Base-by-base conservation (phyloP, 2,888 invertebrate species). In the Alsophila aescularia region DNA sequence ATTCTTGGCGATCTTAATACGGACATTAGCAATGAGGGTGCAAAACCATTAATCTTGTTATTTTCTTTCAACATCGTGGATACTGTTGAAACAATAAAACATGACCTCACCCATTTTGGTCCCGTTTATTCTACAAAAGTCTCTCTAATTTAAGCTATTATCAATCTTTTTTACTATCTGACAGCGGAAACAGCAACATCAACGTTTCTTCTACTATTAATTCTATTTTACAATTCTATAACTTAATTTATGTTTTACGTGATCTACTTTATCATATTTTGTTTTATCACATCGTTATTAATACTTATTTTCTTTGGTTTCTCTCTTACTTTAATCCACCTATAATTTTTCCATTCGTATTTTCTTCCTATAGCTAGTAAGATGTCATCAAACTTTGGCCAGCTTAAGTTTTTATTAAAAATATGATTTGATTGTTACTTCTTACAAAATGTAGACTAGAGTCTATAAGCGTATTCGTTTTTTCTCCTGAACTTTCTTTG, bases 301-400 rank as follows among this genome's bases (percentile, higher is more conserved):
- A 57, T 59, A 3, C 60, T 53, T n/a, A 54, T 52, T 52, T 56
- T 61, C 53, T 77, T 79, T 15, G 70, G 52, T 78, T 87, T 88
- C 39, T 73, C 72, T 69, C 83, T 88, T 0, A 89, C 79, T 83
- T 91, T 91, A 51, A 90, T 83, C 91, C 91, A 91, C 59, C 88
- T 73, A 48, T 91, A 90, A 58, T 88, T 91, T 72, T 90, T 91
- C 90, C 90, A 90, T 56, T 91, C 90, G 52, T 91, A 91, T 67
- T 74, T 82, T 58, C 80, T 85, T 3, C 90, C 90, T 63, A 90
- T 84, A 39, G 77, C 81, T 66, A 82, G 62, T 52, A 91, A 67
- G 18, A 91, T 82, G 16, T 90, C 89, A 66, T 90, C 81, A 62
- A 91, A 91, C 69, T 82, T 90, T 13, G 90, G 90, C 91, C 91